Percentiles rank a stretch among this genome's conserved stretches.
phyloP scores from a whole-genome alignment of 2,113 vertebrate species.

The Pseudorhombus dupliciocellatus region DNA sequence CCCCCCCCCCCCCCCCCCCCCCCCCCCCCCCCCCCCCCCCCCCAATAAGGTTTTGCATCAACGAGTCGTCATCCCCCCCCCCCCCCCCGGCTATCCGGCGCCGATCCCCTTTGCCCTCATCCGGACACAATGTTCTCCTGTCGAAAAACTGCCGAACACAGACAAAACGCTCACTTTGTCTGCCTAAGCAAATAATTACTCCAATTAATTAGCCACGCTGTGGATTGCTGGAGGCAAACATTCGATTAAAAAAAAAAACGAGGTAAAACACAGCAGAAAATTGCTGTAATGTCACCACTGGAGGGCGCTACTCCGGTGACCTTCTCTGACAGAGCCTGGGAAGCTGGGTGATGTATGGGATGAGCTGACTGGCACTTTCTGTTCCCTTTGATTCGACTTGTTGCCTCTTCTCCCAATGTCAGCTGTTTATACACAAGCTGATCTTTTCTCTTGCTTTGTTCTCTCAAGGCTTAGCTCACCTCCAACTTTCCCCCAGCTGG shows the following conservation, averaged over 20 bases:
- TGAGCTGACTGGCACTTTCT: conserved; percentile 25
- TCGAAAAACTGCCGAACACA: conserved; percentile 78
- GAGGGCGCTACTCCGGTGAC: conserved; percentile 70
- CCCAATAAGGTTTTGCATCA: conserved; percentile 40
- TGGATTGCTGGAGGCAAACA: conserved; percentile 78
- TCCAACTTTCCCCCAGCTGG: neutral
- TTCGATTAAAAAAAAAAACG: conserved; percentile 72
- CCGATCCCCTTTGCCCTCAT: conserved; percentile 59
- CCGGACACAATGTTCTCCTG: conserved; percentile 74
- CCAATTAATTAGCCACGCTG: conserved; percentile 82
- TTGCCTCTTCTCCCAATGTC: neutral
- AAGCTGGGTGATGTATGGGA: conserved; percentile 50
- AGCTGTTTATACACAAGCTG: neutral
- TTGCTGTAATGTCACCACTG: conserved; percentile 68
- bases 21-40: conserved; percentile 33
- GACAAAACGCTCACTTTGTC: conserved; percentile 81
- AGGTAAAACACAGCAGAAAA: conserved; percentile 68
- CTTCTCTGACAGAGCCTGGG: conserved; percentile 66
- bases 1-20: conserved; percentile 4
- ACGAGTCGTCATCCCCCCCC: conserved; percentile 54
- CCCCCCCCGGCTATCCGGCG: conserved; percentile 37
- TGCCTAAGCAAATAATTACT: conserved; percentile 85
- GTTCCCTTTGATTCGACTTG: conserved; percentile 39
- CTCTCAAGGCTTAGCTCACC: neutral
- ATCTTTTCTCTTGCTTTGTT: neutral